Evolutionary conservation across 2,888 invertebrate genomes (phyloP).

Genomic region (Tortrix viridana): DNA sequence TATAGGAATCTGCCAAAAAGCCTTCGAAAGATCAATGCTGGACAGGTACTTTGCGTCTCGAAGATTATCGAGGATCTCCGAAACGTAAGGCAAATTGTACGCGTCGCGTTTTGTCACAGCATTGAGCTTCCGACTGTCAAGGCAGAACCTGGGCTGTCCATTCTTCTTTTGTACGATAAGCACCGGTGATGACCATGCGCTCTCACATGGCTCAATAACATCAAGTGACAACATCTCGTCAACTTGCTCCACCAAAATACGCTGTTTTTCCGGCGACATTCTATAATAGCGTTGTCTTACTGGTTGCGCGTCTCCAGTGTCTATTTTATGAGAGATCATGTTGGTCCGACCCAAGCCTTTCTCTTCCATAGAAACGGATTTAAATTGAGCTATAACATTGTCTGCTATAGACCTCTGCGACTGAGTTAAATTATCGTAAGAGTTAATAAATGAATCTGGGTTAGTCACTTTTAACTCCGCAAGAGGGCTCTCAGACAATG

Average conservation of each 20-base stretch:
- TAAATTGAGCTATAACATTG: constrained; percentile 21
- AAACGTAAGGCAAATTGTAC: constrained; percentile 41
- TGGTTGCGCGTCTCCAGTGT: constrained; percentile 34
- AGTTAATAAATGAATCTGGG: no score
- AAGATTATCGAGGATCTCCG: constrained; percentile 42
- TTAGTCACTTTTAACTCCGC: no score
- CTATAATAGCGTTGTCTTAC: constrained; percentile 37
- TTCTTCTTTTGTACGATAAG: constrained; percentile 36
- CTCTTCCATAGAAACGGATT: constrained; percentile 21
- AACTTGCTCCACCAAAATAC: constrained; percentile 32
- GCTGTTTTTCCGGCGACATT: constrained; percentile 39
- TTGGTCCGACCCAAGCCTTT: constrained; percentile 28
- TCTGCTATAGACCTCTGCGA: no score
- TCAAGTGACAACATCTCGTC: no score
- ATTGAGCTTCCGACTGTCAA: constrained; percentile 44
- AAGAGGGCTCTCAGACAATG: neutral
- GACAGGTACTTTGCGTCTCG: constrained; percentile 39
- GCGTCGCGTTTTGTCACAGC: constrained; percentile 29
- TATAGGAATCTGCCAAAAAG: constrained; percentile 24
- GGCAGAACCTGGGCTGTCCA: constrained; percentile 40
- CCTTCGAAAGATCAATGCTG: no score
- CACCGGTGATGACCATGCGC: constrained; percentile 40
- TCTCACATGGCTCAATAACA: no score
- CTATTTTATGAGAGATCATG: constrained; percentile 27
- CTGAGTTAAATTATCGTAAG: no score